Evolutionary conservation across 2,888 invertebrate species (phyloP).

Genomic region (Philaethria dido): DNA sequence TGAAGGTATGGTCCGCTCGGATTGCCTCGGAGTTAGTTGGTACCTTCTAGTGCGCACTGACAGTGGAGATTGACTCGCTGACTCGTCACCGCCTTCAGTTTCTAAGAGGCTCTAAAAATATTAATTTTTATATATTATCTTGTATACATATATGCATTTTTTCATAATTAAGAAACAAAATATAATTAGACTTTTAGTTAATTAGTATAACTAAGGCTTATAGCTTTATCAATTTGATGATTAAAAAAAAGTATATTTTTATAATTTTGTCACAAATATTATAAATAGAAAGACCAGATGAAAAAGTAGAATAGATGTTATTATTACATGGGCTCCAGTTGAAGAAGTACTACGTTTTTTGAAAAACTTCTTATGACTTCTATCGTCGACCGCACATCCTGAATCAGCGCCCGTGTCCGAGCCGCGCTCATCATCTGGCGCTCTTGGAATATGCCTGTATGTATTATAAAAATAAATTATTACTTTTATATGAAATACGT

Average conservation of each 20-base stretch:
- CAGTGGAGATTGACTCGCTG: constrained; percentile 90
- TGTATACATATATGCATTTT: no score
- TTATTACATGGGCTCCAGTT: constrained; percentile 87
- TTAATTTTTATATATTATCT: no score
- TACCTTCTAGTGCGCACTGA: constrained; percentile 90
- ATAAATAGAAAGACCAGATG: no score
- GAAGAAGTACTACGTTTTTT: constrained; percentile 95
- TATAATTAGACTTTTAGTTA: no score
- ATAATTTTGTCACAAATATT: background rate
- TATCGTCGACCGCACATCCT: constrained; percentile 89
- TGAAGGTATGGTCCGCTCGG: constrained; percentile 88
- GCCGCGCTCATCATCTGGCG: constrained; percentile 86
- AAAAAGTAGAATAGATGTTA: background rate
- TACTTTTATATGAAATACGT: no score
- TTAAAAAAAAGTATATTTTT: no score
- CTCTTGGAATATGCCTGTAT: constrained; percentile 88
- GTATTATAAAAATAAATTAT: no score
- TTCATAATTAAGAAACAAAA: no score
- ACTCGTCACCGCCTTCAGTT: constrained; percentile 90
- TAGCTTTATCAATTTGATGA: no score
- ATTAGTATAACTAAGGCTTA: no score
- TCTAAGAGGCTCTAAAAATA: constrained; percentile 89
- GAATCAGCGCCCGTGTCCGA: constrained; percentile 85
- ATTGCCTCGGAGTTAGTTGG: constrained; percentile 92
- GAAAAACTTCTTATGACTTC: constrained; percentile 91